Evolutionary conservation across 2,797 vertebrate species (phyloP), one percentile per base, ranked within the genome.

Genomic region (Cercopithecus mitis): DNA sequence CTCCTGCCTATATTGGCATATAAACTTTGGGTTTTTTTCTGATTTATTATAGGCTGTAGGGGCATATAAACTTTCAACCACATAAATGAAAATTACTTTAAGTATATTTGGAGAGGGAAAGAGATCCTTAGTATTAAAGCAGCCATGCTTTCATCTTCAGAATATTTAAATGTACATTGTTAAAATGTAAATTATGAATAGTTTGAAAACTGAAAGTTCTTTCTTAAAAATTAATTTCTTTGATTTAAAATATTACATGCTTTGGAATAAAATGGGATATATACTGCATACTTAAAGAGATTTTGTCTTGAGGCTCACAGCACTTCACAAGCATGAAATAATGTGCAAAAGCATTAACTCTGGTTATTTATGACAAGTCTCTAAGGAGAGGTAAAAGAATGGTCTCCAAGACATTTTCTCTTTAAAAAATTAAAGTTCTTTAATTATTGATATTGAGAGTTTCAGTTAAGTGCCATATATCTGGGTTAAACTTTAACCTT

Each of bases 51-150:
- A n/a, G 33, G 61, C 15, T 67, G 33, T 67, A 67, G 17, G 61
- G 95, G 57, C 52, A 50, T 87, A 57, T 91, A 91, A 95, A 94
- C 41, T 94, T 95, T 89, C 25, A 75, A 86, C 30, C 88, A 79
- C 79, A 72, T 89, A 87, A 84, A 76, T 90, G 43, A 83, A 95
- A 91, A 91, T 90, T 92, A 89, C 25, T 88, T 95, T 79, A 64
- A 72, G 15, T 72, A 7, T 92, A 83, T 92, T 70, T 94, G 33
- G 27, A 91, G 19, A 77, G 64, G 36, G 76, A 94, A 96, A 82
- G 33, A 67, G n/a, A 58, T 85, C n/a, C n/a, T 90, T 93, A 86
- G 50, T 76, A 95, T 22, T 96, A 64, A 97, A 83, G 12, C 10
- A 94, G 20, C 14, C 43, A 19, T 88, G n/a, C 15, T 90, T 89